Evolutionary conservation across 1,140 invertebrate genomes (phyloP).

Genomic region (Andricus grossulariae): DNA sequence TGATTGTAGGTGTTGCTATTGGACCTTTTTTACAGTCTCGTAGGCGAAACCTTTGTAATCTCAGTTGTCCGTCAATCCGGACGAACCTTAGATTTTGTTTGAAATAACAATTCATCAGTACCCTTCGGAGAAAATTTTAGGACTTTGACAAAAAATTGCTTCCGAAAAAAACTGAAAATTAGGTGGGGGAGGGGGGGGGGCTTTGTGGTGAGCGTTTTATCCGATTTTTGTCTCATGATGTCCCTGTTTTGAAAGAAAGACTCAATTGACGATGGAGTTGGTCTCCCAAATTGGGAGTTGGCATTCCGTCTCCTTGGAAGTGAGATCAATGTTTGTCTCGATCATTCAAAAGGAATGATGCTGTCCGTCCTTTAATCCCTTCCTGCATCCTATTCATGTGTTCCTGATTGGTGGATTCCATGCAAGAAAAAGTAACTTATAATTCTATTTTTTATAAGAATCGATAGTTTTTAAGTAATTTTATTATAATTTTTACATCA

Average conservation of each 20-base stretch:
- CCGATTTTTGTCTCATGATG: constrained; percentile 98
- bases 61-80: too few relatives aligned
- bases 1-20: constrained; percentile 89
- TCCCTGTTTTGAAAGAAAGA: constrained; percentile 79
- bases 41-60: constrained; percentile 84
- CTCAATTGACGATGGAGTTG: too few relatives aligned
- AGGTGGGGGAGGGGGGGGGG: too few relatives aligned
- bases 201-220: constrained; percentile 87
- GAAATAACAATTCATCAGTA: too few relatives aligned
- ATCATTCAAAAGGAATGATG: constrained; percentile 69
- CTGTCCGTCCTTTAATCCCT: constrained; percentile 84
- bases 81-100: too few relatives aligned
- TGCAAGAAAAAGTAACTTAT: neutral
- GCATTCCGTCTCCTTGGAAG: constrained; percentile 62
- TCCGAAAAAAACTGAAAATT: too few relatives aligned
- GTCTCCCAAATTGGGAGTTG: too few relatives aligned
- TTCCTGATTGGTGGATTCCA: neutral
- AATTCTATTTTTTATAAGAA: neutral
- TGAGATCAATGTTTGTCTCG: too few relatives aligned
- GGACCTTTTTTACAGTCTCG: constrained; percentile 95
- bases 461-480: too few relatives aligned
- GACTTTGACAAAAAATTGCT: too few relatives aligned
- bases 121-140: too few relatives aligned
- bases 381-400: constrained; percentile 6
- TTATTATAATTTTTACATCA: too few relatives aligned